phyloP scores from a whole-genome alignment of 2,888 invertebrate species.

The Eulithis testata region DNA sequence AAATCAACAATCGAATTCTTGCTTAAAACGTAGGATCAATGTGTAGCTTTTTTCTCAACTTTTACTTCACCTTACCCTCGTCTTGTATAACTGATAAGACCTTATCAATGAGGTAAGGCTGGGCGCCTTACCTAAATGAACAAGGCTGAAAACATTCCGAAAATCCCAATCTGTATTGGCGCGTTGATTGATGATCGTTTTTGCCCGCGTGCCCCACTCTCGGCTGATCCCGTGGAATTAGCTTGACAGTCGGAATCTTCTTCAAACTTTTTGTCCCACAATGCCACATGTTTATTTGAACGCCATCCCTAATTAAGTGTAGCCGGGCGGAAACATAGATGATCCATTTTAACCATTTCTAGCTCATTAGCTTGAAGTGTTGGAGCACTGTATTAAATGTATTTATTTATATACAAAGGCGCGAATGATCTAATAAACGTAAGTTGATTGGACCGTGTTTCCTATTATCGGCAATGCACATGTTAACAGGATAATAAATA shows the following conservation, averaged over 20 bases:
- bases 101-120: slow-evolving; percentile 6
- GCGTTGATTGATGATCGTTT: slow-evolving; percentile 76
- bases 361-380: slow-evolving; percentile 36
- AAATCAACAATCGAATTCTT: not conserved
- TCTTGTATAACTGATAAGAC: slow-evolving; percentile 3
- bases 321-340: slow-evolving; percentile 67
- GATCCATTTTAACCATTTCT: slow-evolving; percentile 44
- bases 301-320: slow-evolving; percentile 74
- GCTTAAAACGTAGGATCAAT: not conserved
- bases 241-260: slow-evolving; percentile 78
- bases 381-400: slow-evolving; percentile 22
- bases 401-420: slow-evolving; percentile 40
- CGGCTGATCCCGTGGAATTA: slow-evolving; percentile 75
- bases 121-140: slow-evolving; percentile 13
- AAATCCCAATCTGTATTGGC: slow-evolving; percentile 57
- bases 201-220: slow-evolving; percentile 71
- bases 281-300: slow-evolving; percentile 75
- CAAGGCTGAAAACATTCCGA: slow-evolving; percentile 56
- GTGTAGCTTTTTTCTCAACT: not conserved
- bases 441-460: slow-evolving; percentile 46
- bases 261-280: slow-evolving; percentile 73
- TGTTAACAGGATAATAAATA: slow-evolving; percentile 61
- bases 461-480: slow-evolving; percentile 49
- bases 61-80: not conserved
- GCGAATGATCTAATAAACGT: slow-evolving; percentile 45